These are phyloP conservation scores for Synodontis membranacea DNA, from an alignment of 2,113 vertebrate species.

Conservation along the genomic window DNA sequence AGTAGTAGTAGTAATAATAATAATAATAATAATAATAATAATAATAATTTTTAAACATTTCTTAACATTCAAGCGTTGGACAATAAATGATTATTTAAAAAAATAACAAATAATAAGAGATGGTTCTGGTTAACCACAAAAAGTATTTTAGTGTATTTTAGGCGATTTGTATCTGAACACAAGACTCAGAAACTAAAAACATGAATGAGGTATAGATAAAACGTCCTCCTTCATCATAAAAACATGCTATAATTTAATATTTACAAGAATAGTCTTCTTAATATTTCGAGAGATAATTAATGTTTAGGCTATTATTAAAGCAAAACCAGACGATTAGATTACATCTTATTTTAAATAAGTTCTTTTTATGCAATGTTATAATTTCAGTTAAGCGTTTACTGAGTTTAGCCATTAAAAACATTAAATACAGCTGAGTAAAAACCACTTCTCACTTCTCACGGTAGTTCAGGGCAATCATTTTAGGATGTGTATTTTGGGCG, in stretches of 20 bases:
- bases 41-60: too few relatives aligned
- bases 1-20: too few relatives aligned
- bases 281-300: not conserved
- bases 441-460: not conserved
- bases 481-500: not conserved
- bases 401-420: not conserved
- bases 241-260: not conserved
- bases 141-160: too few relatives aligned
- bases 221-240: not conserved
- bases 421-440: not conserved
- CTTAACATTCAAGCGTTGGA: not conserved
- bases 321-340: not conserved
- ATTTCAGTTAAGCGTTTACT: not conserved
- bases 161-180: too few relatives aligned
- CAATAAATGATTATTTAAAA: not conserved
- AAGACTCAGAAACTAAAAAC: too few relatives aligned
- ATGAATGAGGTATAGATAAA: not conserved
- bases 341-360: not conserved
- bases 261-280: not conserved
- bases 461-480: not conserved
- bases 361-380: conserved; percentile 4
- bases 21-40: too few relatives aligned
- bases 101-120: not conserved
- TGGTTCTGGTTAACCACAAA: not conserved
- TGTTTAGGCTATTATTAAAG: not conserved